Base-by-base conservation (phyloP, 2,888 invertebrate genomes). In the Diarsia rubi region DNA sequence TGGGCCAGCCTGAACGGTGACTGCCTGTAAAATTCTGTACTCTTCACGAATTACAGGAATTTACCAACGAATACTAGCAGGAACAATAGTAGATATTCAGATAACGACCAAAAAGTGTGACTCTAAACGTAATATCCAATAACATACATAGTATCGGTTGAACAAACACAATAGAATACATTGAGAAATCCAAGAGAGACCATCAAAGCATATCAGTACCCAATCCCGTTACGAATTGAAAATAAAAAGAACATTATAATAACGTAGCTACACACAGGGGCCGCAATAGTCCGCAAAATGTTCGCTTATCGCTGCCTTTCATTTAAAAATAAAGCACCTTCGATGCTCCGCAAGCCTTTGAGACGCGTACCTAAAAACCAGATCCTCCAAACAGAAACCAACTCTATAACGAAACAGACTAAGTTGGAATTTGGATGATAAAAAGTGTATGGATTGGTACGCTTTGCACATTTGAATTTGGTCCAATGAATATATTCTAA, bases 301-400 rank as follows among this genome's bases (percentile, higher is more conserved):
- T 83, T 73, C 84, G 77, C 87, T 86, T 86, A 87, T 88, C 87
- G 79, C 66, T 73, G 84, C 75, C 83, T 88, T 87, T 83, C 88
- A 86, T 87, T 87, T 86, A 87, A 87, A 87, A 87, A 88, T 87
- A 87, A 87, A 88, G 86, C 83, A 87, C 88, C 86, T 87, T 82
- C 88, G 83, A 87, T 83, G 78, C 80, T 81, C 71, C 78, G 52
- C 75, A 84, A 86, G 82, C 79, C 78, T 82, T 82, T 78, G 75
- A 76, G 75, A 87, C 80, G 80, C 74, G 84, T 78, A 83, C 74
- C 80, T 76, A 76, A 83, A 82, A 65, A 80, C 81, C 70, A 65
- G 4, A 63, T 21, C 6, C 16, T 63, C 19, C 59, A 60, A 21
- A 62, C 71, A 52, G 80, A 79, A 80, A 59, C 0, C 27, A 74